These are phyloP conservation scores for Platygyra sinensis DNA, from an alignment of 64 coral and sea anemone species.

Conservation along the genomic window DNA sequence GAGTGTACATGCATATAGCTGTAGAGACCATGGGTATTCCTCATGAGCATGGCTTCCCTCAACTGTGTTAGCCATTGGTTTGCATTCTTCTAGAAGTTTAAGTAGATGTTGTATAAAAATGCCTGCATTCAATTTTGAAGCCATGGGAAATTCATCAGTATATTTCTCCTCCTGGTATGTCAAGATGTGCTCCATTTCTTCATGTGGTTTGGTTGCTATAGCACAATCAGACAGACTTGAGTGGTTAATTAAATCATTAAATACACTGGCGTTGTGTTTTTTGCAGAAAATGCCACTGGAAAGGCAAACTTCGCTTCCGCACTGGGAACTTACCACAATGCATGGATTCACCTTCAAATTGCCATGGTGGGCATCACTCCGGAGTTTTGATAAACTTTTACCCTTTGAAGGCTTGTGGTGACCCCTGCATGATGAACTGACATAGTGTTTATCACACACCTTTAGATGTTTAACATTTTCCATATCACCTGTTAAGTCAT, in stretches of 20 bases:
- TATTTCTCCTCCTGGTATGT: too few species aligned
- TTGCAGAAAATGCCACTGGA: constrained; percentile 8
- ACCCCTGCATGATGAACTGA: neutral
- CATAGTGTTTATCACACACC: constrained; percentile 17
- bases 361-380: neutral
- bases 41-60: neutral
- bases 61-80: neutral
- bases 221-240: neutral
- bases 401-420: constrained; percentile 11
- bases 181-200: neutral
- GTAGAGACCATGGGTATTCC: neutral
- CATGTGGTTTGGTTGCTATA: neutral
- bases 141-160: too few species aligned
- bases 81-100: too few species aligned
- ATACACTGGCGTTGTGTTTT: constrained; percentile 10
- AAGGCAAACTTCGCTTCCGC: neutral
- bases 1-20: neutral
- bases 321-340: constrained; percentile 16
- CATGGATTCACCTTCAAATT: neutral
- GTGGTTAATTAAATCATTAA: neutral
- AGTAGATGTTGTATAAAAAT: too few species aligned
- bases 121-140: too few species aligned
- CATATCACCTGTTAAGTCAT: neutral
- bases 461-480: neutral
- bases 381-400: neutral